Evolutionary conservation across 2,113 vertebrate genomes (phyloP), one percentile per base, ranked within the genome.

Genomic region (Cranoglanis bouderius): DNA sequence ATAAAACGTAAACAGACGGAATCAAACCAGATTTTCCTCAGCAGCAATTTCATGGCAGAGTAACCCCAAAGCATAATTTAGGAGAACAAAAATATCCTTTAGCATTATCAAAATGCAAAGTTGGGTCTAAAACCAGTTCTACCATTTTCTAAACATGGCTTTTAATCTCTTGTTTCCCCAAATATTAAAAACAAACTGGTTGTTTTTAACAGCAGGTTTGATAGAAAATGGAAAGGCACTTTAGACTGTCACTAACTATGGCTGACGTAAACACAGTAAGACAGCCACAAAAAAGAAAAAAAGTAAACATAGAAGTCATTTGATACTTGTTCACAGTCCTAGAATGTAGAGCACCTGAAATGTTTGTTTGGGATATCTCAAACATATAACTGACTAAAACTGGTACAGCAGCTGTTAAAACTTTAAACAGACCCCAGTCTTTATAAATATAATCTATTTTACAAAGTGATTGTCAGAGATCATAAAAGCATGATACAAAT

Each of bases 221-320:
- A 86, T 57, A 10, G 70, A 86, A 86, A 32, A n/a, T 46, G 4
- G 40, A 80, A 82, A 70, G 86, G 49, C 75, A 87, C 61, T 86
- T 86, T 67, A n/a, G 46, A 70, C 21, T 38, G 72, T 70, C 43
- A 49, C 38, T 35, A 65, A 26, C 35, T 63, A 35, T 16, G 8
- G 19, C 40, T 38, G 75, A 67, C 65, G 32, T 80, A 32, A 80
- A 65, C 29, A 67, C 24, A 12, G 9, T 87, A 49, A 53, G 51
- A 53, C 1, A 9, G 13, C 2, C 0, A 53, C 12, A 14, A 83
- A 75, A 90, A 90, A 67, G 67, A 61, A n/a, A 21, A 67, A 55
- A 53, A 57, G 89, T 90, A 88, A 84, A 88, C 65, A 46, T 10
- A 32, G 6, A 74, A 59, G 46, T 59, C 43, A 14, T 53, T 65